phyloP scores from a whole-genome alignment of 2,888 invertebrate species.

The Prosopocoilus inquinatus region DNA sequence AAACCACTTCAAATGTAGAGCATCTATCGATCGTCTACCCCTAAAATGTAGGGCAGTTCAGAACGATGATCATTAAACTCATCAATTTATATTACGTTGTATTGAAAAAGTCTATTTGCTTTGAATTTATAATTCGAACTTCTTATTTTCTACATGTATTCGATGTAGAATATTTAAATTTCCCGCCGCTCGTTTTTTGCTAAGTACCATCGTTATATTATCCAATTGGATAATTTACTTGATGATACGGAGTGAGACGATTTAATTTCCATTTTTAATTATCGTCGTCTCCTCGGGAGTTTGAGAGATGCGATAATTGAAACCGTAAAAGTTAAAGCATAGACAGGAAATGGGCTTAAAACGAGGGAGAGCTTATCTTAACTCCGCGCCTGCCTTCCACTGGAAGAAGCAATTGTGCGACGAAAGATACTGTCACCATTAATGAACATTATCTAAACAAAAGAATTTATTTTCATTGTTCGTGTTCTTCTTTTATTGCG shows the following conservation, averaged over 20 bases:
- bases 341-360: conserved; percentile 31
- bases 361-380: conserved; percentile 29
- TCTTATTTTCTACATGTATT: too few species aligned
- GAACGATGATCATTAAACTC: too few species aligned
- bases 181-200: too few species aligned
- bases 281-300: conserved; percentile 9
- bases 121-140: too few species aligned
- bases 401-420: conserved; percentile 1
- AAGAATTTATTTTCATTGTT: conserved; percentile 13
- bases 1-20: too few species aligned
- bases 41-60: too few species aligned
- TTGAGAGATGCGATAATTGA: conserved; percentile 30
- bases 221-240: background rate
- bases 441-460: conserved; percentile 22
- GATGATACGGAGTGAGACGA: conserved; percentile 5
- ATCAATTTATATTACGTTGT: too few species aligned
- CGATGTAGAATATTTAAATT: too few species aligned
- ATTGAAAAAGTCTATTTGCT: too few species aligned
- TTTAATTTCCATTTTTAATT: conserved; percentile 23
- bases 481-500: conserved; percentile 9
- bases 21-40: too few species aligned
- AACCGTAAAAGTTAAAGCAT: conserved; percentile 33
- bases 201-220: too few species aligned
- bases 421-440: conserved; percentile 20
- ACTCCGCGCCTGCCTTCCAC: conserved; percentile 23